Conservation (phyloP, 2,113 vertebrate species). For the Uropsilus gracilis region DNA sequence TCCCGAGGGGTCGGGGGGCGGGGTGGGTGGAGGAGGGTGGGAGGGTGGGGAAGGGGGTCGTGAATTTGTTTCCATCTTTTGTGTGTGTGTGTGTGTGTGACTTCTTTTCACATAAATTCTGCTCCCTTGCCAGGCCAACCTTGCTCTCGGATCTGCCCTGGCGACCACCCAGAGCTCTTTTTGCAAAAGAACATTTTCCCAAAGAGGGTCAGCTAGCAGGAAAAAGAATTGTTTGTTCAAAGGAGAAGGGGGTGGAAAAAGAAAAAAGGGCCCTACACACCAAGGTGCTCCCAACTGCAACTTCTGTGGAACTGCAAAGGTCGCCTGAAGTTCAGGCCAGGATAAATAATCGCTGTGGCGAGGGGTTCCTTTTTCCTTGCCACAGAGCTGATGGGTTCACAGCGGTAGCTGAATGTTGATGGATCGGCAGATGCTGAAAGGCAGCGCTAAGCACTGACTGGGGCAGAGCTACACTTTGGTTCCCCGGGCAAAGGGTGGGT, state of each 20-base stretch:
- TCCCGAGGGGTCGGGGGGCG: too few species aligned
- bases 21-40: too few species aligned
- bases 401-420: slow-evolving; percentile 96
- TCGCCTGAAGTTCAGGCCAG: slow-evolving; percentile 95
- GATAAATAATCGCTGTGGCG: slow-evolving; percentile 93
- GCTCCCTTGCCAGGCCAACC: neutral
- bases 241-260: neutral
- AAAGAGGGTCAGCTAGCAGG: neutral
- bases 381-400: slow-evolving; percentile 92
- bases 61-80: too few species aligned
- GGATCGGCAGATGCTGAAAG: slow-evolving; percentile 97
- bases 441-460: slow-evolving; percentile 89
- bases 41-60: too few species aligned
- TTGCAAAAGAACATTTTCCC: slow-evolving; percentile 7
- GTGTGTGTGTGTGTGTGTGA: slow-evolving; percentile 52
- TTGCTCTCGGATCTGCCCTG: accelerated
- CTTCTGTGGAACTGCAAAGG: slow-evolving; percentile 90
- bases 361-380: slow-evolving; percentile 92
- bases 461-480: slow-evolving; percentile 84
- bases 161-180: slow-evolving; percentile 36
- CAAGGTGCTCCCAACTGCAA: slow-evolving; percentile 87
- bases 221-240: neutral
- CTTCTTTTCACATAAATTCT: slow-evolving; percentile 39
- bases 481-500: slow-evolving; percentile 83
- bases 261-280: neutral